phyloP scores from a whole-genome alignment of 1,140 invertebrate genomes.

The Vanessa tameamea region DNA sequence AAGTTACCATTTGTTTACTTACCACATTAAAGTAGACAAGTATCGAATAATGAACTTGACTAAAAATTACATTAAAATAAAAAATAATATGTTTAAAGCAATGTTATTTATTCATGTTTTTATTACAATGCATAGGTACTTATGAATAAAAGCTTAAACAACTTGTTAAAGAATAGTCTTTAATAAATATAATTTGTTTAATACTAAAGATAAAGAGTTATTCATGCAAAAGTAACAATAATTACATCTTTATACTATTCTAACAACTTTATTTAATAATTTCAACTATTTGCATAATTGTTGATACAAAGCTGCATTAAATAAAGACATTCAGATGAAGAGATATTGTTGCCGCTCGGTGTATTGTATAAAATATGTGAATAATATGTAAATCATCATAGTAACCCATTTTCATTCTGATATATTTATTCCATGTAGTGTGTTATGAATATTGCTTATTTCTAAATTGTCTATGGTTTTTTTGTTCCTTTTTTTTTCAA shows the following conservation, averaged over 20 bases:
- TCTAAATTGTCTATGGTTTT: background rate
- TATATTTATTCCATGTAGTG: background rate
- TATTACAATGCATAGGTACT: constrained; percentile 35
- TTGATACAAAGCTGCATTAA: constrained; percentile 11
- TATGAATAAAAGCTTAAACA: constrained; percentile 34
- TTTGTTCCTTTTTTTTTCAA: background rate
- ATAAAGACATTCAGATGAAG: background rate
- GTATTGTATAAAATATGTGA: no score
- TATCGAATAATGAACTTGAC: no score
- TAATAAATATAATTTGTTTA: constrained; percentile 44
- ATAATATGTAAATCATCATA: no score
- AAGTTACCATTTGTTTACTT: no score
- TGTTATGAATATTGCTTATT: background rate
- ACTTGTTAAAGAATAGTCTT: constrained; percentile 38
- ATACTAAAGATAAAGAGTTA: constrained; percentile 30
- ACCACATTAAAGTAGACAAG: no score
- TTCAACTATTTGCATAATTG: background rate
- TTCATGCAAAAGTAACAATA: constrained; percentile 37
- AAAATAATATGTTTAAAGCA: constrained; percentile 26
- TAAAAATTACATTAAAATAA: background rate
- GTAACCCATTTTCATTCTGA: no score
- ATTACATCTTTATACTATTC: constrained; percentile 42
- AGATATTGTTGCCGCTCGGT: background rate
- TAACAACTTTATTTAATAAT: constrained; percentile 9
- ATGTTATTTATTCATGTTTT: constrained; percentile 40